Base-by-base conservation (phyloP, 1,140 invertebrate species). In the Calliopsis andreniformis region DNA sequence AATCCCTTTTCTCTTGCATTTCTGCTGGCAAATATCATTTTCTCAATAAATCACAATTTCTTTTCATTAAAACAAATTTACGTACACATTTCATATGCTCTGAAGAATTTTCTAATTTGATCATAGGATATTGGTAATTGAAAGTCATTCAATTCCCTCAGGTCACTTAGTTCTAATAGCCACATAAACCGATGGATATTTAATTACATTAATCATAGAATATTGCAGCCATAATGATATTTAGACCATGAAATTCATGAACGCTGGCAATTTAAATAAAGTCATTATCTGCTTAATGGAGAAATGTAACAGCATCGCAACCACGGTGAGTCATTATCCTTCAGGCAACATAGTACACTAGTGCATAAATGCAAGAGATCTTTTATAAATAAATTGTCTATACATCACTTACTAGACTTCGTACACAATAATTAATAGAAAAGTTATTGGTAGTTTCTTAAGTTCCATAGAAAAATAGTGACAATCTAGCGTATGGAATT, bases 401-500 rank as follows among this genome's bases (percentile, higher is more conserved):
- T 59, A 14, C 35, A 49, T 16, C 16, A 61, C 25, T 70, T 35
- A 25, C 28, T 0, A 14, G 1, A 2, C 43, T 12, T 47, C 3
- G n/a, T 23, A 2, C 0, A 56, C 4, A 18, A 20, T 23, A 25
- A 32, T 12, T 16, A 25, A 62, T 23, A 42, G n/a, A 42, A 4
- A 12, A 56, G 56, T 75, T 23, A 68, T 55, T 58, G 45, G 47
- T 20, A 43, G 4, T 43, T 23, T 61, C 14, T 39, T 73, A 71
- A 58, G 25, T 35, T 39, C 6, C 20, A 3, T 23, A 42, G 59
- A 56, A 39, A 75, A 42, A 75, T 75, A 53, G 53, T 76, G 42
- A 56, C 67, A n/a, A 10, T 14, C 32, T 67, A 6, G 30, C 49
- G 12, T 10, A 3, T 16, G 12, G 69, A 80, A 83, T 61, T 78